Base-by-base conservation (phyloP, 2,797 vertebrate genomes). In the Hippoglossus hippoglossus region DNA sequence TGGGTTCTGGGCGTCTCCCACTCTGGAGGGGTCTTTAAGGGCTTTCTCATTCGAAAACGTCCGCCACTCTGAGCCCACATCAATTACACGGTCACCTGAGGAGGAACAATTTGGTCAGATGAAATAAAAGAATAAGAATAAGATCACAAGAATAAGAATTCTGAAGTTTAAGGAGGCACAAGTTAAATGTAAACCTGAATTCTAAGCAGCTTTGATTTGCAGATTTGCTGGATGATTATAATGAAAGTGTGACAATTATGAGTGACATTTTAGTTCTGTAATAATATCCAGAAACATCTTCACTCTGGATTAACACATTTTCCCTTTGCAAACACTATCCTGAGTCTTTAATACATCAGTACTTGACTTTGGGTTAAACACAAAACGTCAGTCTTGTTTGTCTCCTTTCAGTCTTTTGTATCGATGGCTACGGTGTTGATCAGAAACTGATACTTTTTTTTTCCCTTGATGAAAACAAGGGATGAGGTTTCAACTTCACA, bases 41-140 rank as follows among this genome's bases (percentile, higher is more conserved):
- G 97, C 98, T 94, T 99, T 98, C 91, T 99, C 98, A 26, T 99
- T 99, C 80, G 98, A 98, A 91, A 99, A 99, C 5, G 98, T 99
- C 91, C 98, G 96, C 98, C 98, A 99, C 88, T 99, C 98, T 0
- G 98, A 99, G 31, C 98, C 98, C 1, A 99, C 98, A 0, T 99
- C 98, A 0, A 99, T 99, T 54, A 99, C 97, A 12, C 98, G 95
- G 84, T 99, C 98, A 86, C 98, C 98, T 99, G 90, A 24, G 28
- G 26, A 77, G 44, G 68, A 28, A 75, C 0, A 0, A 11, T 57
- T 31, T 4, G 4, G 21, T 15, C 0, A 3, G 18, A 10, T 50
- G 5, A 53, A n/a, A 6, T 26, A 5, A 31, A 53, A 56, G 12
- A 18, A 15, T 39, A 53, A 56, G 12, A 18, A 15, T 39, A 39